A percentile compares a stretch with the other conserved stretches of the same genome.
Evolutionary conservation across 2,113 vertebrate genomes (phyloP).

Genomic region (Delphinus delphis): DNA sequence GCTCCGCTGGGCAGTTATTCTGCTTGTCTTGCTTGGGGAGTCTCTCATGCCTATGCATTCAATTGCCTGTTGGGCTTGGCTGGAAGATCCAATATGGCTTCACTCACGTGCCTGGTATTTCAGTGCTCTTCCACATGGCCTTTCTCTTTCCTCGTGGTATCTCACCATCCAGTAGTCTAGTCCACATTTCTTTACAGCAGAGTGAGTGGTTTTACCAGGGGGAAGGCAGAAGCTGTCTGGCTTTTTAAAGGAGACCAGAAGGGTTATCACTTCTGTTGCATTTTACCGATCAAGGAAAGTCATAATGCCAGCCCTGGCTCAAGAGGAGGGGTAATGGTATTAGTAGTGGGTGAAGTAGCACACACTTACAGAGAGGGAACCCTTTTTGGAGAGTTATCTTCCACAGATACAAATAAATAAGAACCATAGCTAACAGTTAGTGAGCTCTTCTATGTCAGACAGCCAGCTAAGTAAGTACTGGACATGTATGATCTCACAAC

Average conservation of each 20-base stretch:
- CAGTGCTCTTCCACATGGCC: neutral
- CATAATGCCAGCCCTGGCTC: neutral
- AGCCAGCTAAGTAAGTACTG: neutral
- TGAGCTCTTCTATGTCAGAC: neutral
- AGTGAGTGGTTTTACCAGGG: neutral
- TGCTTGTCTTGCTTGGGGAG: neutral
- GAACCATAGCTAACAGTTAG: neutral
- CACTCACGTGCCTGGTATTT: neutral
- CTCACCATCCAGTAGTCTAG: neutral
- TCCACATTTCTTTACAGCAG: neutral
- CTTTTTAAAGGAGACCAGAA: neutral
- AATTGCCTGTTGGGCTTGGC: neutral
- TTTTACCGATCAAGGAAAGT: neutral
- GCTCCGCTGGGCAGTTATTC: neutral
- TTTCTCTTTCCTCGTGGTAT: neutral
- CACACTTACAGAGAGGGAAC: neutral
- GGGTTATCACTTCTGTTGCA: neutral
- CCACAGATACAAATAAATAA: neutral
- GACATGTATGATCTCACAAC: neutral
- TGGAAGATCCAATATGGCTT: neutral
- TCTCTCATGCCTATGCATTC: neutral
- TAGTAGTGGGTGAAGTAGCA: neutral
- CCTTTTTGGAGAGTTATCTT: neutral
- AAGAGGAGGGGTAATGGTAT: neutral
- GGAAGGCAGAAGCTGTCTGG: neutral